Evolutionary conservation across 1,140 invertebrate genomes (phyloP).

Genomic region (Drosophila repletoides): DNA sequence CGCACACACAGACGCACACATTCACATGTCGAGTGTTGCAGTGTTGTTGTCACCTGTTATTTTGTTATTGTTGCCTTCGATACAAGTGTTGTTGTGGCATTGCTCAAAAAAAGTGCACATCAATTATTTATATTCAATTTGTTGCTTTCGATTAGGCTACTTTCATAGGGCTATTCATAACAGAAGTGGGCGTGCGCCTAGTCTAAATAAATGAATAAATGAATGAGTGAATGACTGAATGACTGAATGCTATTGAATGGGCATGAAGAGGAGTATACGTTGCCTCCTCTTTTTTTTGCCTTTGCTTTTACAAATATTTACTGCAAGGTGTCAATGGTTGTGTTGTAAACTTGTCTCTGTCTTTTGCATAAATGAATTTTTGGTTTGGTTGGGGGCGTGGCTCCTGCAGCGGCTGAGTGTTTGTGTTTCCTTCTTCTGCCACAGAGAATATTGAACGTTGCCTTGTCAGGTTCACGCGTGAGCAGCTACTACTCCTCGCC

Average conservation of each 20-base stretch:
- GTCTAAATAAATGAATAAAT: conserved; percentile 3
- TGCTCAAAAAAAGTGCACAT: conserved; percentile 46
- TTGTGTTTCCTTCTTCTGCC: conserved; percentile 11
- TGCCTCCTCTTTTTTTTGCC: conserved; percentile 23
- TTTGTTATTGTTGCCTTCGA: conserved; percentile 52
- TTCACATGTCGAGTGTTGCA: conserved; percentile 1
- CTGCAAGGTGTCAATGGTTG: no score
- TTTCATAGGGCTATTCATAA: conserved; percentile 48
- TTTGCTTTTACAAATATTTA: no score
- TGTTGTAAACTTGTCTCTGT: no score
- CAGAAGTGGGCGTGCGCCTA: conserved; percentile 10
- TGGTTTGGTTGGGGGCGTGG: conserved; percentile 21
- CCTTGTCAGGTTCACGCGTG: conserved; percentile 64
- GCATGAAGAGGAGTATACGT: conserved; percentile 30
- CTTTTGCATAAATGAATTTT: conserved; percentile 47
- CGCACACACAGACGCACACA: conserved; percentile 11
- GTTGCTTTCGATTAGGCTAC: conserved; percentile 67
- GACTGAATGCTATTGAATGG: background rate
- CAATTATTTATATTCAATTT: conserved; percentile 77
- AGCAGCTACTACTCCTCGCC: conserved; percentile 40
- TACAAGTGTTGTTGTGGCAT: conserved; percentile 18
- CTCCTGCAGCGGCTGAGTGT: conserved; percentile 21
- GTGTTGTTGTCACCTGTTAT: conserved; percentile 46
- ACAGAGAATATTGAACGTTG: no score
- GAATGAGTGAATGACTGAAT: conserved; percentile 18